These are phyloP conservation scores for Dolichoris vasculosae DNA, from an alignment of 1,140 invertebrate genomes.

Conservation along the genomic window DNA sequence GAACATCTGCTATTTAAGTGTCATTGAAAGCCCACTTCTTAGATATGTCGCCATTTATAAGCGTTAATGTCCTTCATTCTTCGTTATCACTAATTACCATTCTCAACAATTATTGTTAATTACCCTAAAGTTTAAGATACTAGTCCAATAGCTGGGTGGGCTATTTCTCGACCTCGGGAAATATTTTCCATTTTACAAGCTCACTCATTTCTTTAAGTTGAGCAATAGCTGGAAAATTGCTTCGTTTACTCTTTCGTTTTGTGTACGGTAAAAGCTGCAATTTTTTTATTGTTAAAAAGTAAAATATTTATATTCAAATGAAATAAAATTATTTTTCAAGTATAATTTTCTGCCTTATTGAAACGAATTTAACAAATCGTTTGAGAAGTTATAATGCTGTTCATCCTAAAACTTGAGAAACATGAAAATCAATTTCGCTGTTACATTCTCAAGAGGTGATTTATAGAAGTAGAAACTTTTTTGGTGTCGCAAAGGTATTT, in stretches of 20 bases:
- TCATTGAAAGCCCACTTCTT: conserved; percentile 10
- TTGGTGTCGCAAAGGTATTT: neutral
- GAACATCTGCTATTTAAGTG: conserved; percentile 36
- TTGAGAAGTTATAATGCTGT: too few species aligned
- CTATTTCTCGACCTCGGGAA: neutral
- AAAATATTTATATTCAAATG: too few species aligned
- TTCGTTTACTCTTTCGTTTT: too few species aligned
- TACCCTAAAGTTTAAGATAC: neutral
- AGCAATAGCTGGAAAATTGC: neutral
- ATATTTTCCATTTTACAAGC: neutral
- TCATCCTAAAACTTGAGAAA: neutral
- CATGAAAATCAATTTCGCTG: neutral
- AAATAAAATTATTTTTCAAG: too few species aligned
- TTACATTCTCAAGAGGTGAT: neutral
- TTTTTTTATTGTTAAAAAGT: too few species aligned
- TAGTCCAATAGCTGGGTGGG: neutral
- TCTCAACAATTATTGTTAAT: conserved; percentile 17
- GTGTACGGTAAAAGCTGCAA: too few species aligned
- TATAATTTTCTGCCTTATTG: neutral
- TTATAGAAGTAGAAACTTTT: neutral
- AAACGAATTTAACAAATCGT: neutral
- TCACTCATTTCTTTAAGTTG: neutral
- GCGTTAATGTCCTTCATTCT: conserved; percentile 2
- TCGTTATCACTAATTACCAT: conserved; percentile 3
- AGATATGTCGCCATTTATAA: neutral